These are phyloP conservation scores for Deilephila porcellus DNA, from an alignment of 2,888 invertebrate species.

Conservation along the genomic window DNA sequence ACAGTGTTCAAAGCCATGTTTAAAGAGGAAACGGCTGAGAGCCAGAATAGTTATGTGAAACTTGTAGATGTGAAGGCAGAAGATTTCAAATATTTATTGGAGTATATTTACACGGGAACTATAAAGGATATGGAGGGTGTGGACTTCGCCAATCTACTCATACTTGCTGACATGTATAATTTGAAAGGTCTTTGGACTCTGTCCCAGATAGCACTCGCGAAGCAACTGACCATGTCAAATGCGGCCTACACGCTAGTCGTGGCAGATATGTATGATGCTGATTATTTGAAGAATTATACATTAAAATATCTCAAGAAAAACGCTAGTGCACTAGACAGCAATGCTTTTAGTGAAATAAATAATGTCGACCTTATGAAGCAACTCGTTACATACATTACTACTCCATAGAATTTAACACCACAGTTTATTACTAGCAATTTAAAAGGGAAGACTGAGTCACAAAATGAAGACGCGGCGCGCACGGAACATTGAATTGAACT, in stretches of 20 bases:
- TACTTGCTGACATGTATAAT: conserved; percentile 72
- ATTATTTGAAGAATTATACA: conserved; percentile 59
- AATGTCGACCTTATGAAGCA: conserved; percentile 65
- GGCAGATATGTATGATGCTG: conserved; percentile 70
- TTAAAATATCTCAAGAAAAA: conserved; percentile 72
- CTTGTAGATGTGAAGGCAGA: conserved; percentile 66
- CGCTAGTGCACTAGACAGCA: conserved; percentile 53
- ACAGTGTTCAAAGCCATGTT: conserved; percentile 80
- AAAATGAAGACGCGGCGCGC: neutral
- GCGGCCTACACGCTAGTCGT: conserved; percentile 66
- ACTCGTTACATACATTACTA: conserved; percentile 62
- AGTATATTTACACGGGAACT: conserved; percentile 74
- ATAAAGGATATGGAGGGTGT: conserved; percentile 61
- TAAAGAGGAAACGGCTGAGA: conserved; percentile 74
- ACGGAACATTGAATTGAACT: neutral
- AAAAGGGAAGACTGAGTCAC: neutral
- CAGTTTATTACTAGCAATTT: neutral
- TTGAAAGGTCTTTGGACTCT: conserved; percentile 65
- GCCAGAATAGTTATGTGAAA: conserved; percentile 68
- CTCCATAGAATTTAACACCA: neutral
- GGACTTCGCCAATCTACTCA: conserved; percentile 65
- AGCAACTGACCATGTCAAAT: conserved; percentile 63
- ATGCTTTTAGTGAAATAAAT: conserved; percentile 64
- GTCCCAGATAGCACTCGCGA: conserved; percentile 60
- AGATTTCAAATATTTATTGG: conserved; percentile 66